A percentile compares a stretch with the other conserved stretches of the same genome.
These are phyloP conservation scores for Phrynocephalus forsythii DNA, from an alignment of 2,797 vertebrate species.

Conservation along the genomic window DNA sequence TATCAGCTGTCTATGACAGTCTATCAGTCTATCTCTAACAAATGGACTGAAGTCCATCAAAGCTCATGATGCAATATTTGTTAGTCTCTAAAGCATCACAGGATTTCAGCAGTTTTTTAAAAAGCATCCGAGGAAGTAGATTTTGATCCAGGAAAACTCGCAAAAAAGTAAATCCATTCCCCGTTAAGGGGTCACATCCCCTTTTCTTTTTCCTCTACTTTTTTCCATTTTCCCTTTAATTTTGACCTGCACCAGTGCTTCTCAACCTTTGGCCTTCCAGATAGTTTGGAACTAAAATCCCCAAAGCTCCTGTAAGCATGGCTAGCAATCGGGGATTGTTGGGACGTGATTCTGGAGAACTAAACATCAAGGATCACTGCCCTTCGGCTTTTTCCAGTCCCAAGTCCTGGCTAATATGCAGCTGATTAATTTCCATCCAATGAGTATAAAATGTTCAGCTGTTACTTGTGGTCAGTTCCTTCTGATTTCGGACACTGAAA, in stretches of 20 bases:
- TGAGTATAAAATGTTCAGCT: neutral
- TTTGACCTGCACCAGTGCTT: too few relatives aligned
- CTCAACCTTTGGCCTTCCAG: neutral
- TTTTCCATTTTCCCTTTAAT: too few relatives aligned
- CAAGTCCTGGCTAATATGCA: neutral
- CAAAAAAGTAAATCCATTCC: too few relatives aligned
- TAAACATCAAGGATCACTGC: too few relatives aligned
- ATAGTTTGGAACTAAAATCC: neutral
- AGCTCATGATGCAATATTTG: neutral
- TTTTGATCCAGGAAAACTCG: too few relatives aligned
- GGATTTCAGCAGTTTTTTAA: neutral
- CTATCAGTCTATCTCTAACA: neutral
- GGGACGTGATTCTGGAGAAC: too few relatives aligned
- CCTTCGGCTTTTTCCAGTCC: neutral
- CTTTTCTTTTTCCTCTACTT: too few relatives aligned
- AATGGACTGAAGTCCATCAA: neutral
- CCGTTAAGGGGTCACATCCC: too few relatives aligned
- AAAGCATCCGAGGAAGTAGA: neutral
- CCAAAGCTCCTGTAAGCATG: too few relatives aligned
- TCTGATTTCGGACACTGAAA: too few relatives aligned
- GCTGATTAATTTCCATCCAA: neutral
- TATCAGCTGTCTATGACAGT: neutral
- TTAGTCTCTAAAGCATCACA: neutral
- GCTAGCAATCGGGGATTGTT: too few relatives aligned
- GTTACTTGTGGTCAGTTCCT: too few relatives aligned